Percentiles rank a stretch among this genome's conserved stretches.
Evolutionary conservation across 2,797 vertebrate species (phyloP).

Genomic region (Cryptoprocta ferox): DNA sequence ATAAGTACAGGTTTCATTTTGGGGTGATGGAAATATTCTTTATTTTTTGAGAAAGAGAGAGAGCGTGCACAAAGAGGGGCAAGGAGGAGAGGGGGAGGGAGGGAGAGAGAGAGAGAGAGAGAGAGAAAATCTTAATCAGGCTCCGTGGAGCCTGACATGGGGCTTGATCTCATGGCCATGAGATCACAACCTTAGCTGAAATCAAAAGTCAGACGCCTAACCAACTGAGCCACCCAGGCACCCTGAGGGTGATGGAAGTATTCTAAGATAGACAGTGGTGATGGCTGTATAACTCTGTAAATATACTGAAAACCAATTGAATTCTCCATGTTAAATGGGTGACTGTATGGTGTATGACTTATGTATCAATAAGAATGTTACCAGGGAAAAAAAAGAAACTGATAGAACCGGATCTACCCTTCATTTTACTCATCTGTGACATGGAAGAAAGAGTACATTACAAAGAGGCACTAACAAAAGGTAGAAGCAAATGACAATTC

Average conservation of each 20-base stretch:
- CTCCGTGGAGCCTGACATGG: too few relatives aligned
- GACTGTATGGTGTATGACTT: not conserved
- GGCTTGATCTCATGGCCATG: too few relatives aligned
- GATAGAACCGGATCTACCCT: not conserved
- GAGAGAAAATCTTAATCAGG: too few relatives aligned
- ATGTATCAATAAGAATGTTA: not conserved
- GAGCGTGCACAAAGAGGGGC: too few relatives aligned
- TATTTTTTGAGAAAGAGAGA: too few relatives aligned
- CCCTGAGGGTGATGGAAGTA: not conserved
- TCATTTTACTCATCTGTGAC: not conserved
- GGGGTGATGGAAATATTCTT: not conserved
- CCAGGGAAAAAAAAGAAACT: not conserved
- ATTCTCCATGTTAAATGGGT: not conserved
- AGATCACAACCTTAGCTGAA: too few relatives aligned
- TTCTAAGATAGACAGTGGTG: not conserved
- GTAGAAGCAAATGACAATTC: not conserved
- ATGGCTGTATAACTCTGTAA: not conserved
- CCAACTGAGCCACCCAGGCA: too few relatives aligned
- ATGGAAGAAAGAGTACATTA: not conserved
- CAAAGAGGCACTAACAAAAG: not conserved
- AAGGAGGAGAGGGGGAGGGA: too few relatives aligned
- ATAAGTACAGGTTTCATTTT: not conserved
- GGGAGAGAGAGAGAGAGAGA: too few relatives aligned
- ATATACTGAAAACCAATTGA: not conserved
- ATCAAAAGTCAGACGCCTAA: too few relatives aligned